Evolutionary conservation across 2,888 invertebrate genomes (phyloP), one percentile per base, ranked within the genome.

Genomic region (Ornithoptera alexandrae): DNA sequence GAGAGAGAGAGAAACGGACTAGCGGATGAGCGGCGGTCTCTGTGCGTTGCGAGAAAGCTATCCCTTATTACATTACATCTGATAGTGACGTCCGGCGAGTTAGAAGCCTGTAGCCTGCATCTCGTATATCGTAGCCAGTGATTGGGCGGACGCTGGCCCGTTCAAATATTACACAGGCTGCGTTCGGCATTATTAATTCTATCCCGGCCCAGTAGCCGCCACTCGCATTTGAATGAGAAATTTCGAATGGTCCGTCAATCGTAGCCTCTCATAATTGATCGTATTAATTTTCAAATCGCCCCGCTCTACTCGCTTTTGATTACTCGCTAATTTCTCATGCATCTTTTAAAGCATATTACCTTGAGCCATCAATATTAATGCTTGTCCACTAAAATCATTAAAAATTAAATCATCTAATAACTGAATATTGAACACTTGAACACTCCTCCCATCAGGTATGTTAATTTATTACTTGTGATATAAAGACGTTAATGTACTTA

Each of bases 201-300:
- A 73, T 72, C 72, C 74, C 70, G 74, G 73, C 73, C 74, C 68
- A 66, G 70, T 76, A 68, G 71, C 74, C 75, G 77, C 74, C 76
- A 78, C 77, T 77, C 79, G 86, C 85, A 86, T 87, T 83, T 81
- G 81, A 84, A 86, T 83, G 84, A 80, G 85, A 85, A 84, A 85
- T 86, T 86, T 81, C 78, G 76, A 77, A 77, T 78, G 76, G 76
- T 74, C 76, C 79, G 81, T 82, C 84, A 84, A 78, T 81, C 83
- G 84, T 84, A 80, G 75, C 72, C 74, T 71, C 72, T 80, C 82
- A 82, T 85, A 85, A 86, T 85, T 83, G 80, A 84, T 81, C 78
- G 77, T 76, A 83, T 84, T 84, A 82, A 84, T 86, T 81, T 77
- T 69, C 73, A 70, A 73, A 77, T 74, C 74, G 74, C 71, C 71